Evolutionary conservation across 1,140 invertebrate species (phyloP), one percentile per base, ranked within the genome.

Genomic region (Neomicropteryx cornuta): DNA sequence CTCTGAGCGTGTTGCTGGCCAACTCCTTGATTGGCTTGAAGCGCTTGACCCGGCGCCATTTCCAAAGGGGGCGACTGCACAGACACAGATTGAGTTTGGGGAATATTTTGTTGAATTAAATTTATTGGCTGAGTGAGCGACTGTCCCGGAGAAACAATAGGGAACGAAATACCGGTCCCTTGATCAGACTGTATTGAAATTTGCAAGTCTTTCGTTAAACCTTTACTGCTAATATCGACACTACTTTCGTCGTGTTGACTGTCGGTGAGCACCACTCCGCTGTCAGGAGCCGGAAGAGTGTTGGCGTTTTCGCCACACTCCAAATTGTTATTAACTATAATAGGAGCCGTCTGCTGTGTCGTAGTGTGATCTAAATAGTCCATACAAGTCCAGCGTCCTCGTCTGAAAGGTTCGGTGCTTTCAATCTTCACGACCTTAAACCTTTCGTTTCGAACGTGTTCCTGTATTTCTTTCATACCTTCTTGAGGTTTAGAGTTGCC

Each of bases 381-480:
- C 79, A 92, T 88, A 65, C 91, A 96, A 49, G 83, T 82, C 93
- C 93, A 97, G 51, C 92, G 69, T 18, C 93, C 93, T 27, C 92
- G 74, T 47, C 85, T 83, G 53, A 95, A 94, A 3, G 92, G 92
- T 61, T 96, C 90, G 17, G 87, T 87, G 56, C 86, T 93, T 61
- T 92, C 89, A 42, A 96, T 91, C 73, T 95, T 96, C 17, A 97
- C 91, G 47, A 96, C 90, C 72, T 92, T 92, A 62, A 97, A 97
- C 43, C 90, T 71, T 58, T 87, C 83, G 60, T 85, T 87, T 49
- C 82, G 75, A 48, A 75, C 71, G 50, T 78, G 76, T 50, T 80
- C 76, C 50, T 83, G 78, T 39, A 80, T 73, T 47, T 81, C 77
- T 54, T 80, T 73, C 55, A 79, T 70, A 50, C 78, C 77, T 58